phyloP scores from a whole-genome alignment of 2,113 vertebrate species.

The Aspidoscelis tigris region DNA sequence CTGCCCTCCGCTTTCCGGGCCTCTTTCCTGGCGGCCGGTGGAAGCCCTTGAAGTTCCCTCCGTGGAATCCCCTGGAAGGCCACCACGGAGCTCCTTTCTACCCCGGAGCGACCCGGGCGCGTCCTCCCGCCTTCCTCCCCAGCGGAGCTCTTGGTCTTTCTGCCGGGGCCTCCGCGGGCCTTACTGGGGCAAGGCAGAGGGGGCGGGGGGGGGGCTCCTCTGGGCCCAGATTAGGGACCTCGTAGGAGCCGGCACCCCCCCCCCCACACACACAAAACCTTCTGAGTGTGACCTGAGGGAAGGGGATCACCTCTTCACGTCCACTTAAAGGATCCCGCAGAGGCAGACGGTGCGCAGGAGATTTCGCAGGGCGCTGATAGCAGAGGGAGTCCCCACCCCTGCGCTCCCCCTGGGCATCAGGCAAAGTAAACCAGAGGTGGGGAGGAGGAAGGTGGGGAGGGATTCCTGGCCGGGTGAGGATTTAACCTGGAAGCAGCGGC shows the following conservation, averaged over 20 bases:
- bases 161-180: not conserved
- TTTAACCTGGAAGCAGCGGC: too few relatives aligned
- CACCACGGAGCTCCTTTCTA: not conserved
- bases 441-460: not conserved
- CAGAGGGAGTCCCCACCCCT: too few relatives aligned
- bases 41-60: not conserved
- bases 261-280: not conserved
- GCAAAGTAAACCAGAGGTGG: too few relatives aligned
- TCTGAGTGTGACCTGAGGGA: slow-evolving; percentile 15
- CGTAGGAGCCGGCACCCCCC: slow-evolving; percentile 22
- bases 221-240: slow-evolving; percentile 44
- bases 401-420: not conserved
- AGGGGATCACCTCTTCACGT: slow-evolving; percentile 60
- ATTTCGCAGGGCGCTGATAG: slow-evolving; percentile 49
- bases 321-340: slow-evolving; percentile 58
- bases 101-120: too few relatives aligned
- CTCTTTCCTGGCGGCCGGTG: not conserved
- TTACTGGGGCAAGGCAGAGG: too few relatives aligned
- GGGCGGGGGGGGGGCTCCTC: not conserved
- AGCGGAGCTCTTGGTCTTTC: not conserved
- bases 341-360: slow-evolving; percentile 36
- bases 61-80: not conserved
- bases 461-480: too few relatives aligned
- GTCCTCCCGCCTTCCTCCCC: not conserved
- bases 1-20: not conserved